Evolutionary conservation across 2,888 invertebrate species (phyloP).

Genomic region (Plebejus anna): DNA sequence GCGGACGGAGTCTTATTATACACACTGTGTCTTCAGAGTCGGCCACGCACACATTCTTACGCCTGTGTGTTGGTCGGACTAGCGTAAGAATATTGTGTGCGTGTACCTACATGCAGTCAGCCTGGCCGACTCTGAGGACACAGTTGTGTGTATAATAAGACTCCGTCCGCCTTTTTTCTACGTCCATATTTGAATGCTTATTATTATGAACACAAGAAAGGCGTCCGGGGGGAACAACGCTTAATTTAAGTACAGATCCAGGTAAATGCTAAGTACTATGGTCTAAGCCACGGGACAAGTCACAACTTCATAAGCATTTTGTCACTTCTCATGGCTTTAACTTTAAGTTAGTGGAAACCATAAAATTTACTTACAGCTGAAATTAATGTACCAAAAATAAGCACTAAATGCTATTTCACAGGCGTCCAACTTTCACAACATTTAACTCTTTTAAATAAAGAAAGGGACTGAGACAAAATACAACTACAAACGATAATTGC

Average conservation of each 20-base stretch:
- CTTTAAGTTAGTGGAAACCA: neutral
- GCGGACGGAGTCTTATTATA: no score
- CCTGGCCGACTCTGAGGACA: no score
- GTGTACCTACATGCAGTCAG: no score
- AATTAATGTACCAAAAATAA: slow-evolving; percentile 8
- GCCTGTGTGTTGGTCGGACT: no score
- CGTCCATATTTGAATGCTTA: neutral
- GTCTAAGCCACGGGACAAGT: neutral
- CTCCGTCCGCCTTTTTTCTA: no score
- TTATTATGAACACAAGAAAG: slow-evolving; percentile 13
- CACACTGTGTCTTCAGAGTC: no score
- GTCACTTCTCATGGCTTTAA: neutral
- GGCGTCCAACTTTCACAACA: slow-evolving; percentile 41
- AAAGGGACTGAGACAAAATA: neutral
- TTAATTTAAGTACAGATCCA: slow-evolving; percentile 27
- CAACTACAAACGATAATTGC: neutral
- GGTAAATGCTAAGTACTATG: slow-evolving; percentile 22
- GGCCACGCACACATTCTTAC: no score
- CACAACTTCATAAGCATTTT: neutral
- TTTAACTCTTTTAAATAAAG: slow-evolving; percentile 32
- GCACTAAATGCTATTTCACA: slow-evolving; percentile 32
- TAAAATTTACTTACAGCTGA: neutral
- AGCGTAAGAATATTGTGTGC: no score
- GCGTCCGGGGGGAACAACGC: neutral
- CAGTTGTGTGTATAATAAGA: no score